Base-by-base conservation (phyloP, 1,140 invertebrate genomes). In the Oedothorax gibbosus region DNA sequence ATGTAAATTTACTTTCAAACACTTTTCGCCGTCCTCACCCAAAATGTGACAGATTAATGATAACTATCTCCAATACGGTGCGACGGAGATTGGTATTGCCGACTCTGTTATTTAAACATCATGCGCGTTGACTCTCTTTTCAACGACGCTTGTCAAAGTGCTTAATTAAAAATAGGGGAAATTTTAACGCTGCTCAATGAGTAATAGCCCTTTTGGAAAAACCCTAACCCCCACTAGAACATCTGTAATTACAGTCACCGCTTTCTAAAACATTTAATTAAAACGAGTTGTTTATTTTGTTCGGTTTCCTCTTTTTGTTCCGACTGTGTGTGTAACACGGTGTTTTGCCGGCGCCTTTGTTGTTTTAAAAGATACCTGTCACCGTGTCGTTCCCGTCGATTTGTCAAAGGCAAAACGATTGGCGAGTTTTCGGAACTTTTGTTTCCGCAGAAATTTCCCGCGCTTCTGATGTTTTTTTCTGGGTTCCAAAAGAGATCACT, bases 341-440 rank as follows among this genome's bases (percentile, higher is more conserved):
- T 10, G 35, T 64, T 18, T 15, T 8, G 1, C 57, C 65, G 75
- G 75, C 75, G 57, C 57, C 57, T 64, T 77, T 77, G 75, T 77
- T 77, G 57, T 77, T 77, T 77, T 77, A 77, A 77, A 77, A 77
- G 75, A 77, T 77, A 77, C 75, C 75, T 77, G 75, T 77, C 75
- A 77, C 20, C 68, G 10, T 51, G 35, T 18, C 60, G 2, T 14
- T 64, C 60, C 18, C 60, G 75, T 77, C 75, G 75, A 77, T 77
- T 77, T 77, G 75, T 77, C 75, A 77, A 50, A 15, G 65, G 10
- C 18, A 15, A 21, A 68, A 68, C 65, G 65, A 21, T 35, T 35
- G 35, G 35, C 35, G 35, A 35, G 5, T 35, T 53, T 71, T 71
- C 51, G 68, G 20, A 60, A 71, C 35, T 35, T 35, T 35, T 71